Evolutionary conservation across 2,113 vertebrate genomes (phyloP), one percentile per base, ranked within the genome.

Genomic region (Xenotilapia caudafasciata): DNA sequence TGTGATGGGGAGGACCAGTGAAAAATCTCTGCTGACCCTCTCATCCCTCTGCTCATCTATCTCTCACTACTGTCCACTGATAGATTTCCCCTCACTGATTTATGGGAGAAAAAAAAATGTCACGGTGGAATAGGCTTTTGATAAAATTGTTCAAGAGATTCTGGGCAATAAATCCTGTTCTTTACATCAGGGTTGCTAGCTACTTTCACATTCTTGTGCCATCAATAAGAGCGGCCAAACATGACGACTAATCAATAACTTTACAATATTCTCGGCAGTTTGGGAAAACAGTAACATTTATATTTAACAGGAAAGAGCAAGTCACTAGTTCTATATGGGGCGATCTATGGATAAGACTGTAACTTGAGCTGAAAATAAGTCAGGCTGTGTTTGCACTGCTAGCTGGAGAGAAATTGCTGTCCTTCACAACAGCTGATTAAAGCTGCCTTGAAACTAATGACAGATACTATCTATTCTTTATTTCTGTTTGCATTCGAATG

Each of bases 121-220:
- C 97, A 99, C 97, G 96, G 97, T 96, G 98, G 98, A 99, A 99
- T 99, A 97, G 98, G 98, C 98, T 98, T 99, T 99, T 99, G 98
- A 99, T 99, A 99, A 99, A 99, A 99, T 99, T 99, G 98, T 99
- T 98, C 97, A 97, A 98, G 97, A 98, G 98, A 98, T 99, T 98
- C 97, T 96, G 96, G 95, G 98, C 97, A 97, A 99, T 99, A 99
- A 99, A 99, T 99, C 97, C 97, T 98, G 97, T 98, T 99, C 98
- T 98, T 98, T 98, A 97, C 97, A 97, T 97, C 97, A 97, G 97
- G 97, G 97, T 97, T 97, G 96, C 97, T 93, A 93, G 97, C 98
- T 98, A 97, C 97, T 98, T 99, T 97, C 97, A 98, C 97, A 98
- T 98, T 98, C 97, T 97, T 94, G 94, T 90, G 94, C 96, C 98